These are phyloP conservation scores for Labrus mixtus DNA, from an alignment of 2,113 vertebrate genomes.

Conservation along the genomic window DNA sequence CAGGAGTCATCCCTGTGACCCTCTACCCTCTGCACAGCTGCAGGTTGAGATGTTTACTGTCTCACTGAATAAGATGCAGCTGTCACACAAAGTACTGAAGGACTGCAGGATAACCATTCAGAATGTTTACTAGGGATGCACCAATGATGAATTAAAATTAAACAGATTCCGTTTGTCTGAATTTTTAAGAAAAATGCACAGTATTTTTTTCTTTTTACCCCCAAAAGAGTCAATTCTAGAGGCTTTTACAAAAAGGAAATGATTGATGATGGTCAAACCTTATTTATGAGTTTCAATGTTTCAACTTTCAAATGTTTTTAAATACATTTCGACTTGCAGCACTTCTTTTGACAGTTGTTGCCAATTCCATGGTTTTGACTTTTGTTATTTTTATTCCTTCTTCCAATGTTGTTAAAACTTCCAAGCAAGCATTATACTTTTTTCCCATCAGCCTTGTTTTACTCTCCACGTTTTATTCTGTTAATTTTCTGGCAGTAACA, in stretches of 20 bases:
- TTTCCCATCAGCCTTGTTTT: conserved; percentile 3
- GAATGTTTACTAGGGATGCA: neutral
- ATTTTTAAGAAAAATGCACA: no score
- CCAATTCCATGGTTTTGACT: no score
- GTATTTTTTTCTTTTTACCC: no score
- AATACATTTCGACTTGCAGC: neutral
- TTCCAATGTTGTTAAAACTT: neutral
- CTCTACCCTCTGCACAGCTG: neutral
- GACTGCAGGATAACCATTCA: neutral
- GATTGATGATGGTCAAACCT: no score
- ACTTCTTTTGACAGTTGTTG: neutral
- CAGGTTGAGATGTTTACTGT: neutral
- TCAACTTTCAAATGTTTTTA: no score
- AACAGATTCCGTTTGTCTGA: neutral
- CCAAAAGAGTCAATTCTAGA: no score
- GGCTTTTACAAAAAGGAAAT: no score
- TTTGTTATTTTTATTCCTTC: neutral
- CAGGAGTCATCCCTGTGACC: conserved; percentile 9
- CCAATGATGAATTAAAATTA: neutral
- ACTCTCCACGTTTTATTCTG: neutral
- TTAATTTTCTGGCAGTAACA: conserved; percentile 24
- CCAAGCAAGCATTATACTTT: neutral
- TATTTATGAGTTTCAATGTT: no score
- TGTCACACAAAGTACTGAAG: neutral
- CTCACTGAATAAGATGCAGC: neutral